A percentile compares a stretch with the other conserved stretches of the same genome.
Evolutionary conservation across 2,113 vertebrate genomes (phyloP).

Genomic region (Paramormyrops kingsleyae): DNA sequence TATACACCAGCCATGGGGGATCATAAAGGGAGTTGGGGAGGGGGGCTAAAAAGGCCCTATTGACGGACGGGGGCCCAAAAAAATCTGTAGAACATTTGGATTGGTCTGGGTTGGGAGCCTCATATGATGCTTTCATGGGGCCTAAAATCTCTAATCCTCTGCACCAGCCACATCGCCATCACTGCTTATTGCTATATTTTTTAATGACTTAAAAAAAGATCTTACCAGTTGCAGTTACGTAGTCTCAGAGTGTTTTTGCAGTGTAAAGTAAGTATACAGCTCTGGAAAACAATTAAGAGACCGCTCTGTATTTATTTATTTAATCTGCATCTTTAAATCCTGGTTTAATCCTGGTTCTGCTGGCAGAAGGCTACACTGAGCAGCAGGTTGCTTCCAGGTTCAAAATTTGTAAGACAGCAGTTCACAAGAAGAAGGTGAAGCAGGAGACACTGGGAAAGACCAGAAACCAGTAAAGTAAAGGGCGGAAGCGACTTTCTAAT

Average conservation of each 20-base stretch:
- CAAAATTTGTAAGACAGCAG: too few species aligned
- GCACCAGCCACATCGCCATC: neutral
- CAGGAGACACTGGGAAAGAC: too few species aligned
- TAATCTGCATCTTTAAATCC: too few species aligned
- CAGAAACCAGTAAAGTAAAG: too few species aligned
- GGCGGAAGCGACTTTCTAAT: too few species aligned
- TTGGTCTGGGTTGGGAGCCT: neutral
- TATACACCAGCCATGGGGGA: neutral
- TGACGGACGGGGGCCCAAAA: neutral
- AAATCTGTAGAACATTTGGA: neutral
- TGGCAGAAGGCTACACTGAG: too few species aligned
- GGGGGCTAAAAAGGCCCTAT: neutral
- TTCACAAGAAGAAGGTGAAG: too few species aligned
- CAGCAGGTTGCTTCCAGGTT: too few species aligned
- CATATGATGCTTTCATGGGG: neutral
- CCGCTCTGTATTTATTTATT: too few species aligned
- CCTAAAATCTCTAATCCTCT: neutral
- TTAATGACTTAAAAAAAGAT: neutral
- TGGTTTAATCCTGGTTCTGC: too few species aligned
- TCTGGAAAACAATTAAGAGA: neutral
- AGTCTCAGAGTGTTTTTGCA: neutral
- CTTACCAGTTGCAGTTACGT: neutral
- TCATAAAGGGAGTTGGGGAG: neutral
- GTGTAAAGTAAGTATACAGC: neutral
- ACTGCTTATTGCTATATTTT: neutral